A percentile compares a stretch with the other conserved stretches of the same genome.
Conservation (phyloP, 2,113 vertebrate genomes). For the Haliaeetus leucogaster region DNA sequence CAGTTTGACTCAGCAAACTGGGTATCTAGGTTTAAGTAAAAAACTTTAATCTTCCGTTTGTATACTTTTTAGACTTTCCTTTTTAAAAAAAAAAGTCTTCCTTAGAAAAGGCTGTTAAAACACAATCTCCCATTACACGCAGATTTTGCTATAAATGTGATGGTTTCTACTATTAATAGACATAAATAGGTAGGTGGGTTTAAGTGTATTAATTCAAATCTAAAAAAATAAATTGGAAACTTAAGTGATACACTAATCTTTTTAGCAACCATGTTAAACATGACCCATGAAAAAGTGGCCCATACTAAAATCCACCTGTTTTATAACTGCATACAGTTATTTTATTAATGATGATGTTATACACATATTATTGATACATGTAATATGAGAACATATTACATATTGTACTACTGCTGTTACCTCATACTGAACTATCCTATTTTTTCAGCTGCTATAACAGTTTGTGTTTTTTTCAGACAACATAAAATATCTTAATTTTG, state of each 20-base stretch:
- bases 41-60: not conserved
- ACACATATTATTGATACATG: not conserved
- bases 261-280: not conserved
- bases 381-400: not conserved
- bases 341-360: not conserved
- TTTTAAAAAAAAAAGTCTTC: not conserved
- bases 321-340: not conserved
- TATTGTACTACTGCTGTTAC: not conserved
- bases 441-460: not conserved
- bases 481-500: not conserved
- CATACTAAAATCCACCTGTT: not conserved
- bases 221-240: not conserved
- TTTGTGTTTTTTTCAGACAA: not conserved
- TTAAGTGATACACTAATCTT: not conserved
- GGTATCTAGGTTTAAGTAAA: not conserved
- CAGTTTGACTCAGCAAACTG: not conserved
- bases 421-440: not conserved
- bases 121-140: not conserved
- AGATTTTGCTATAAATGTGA: not conserved
- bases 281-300: not conserved
- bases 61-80: not conserved
- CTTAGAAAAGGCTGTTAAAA: not conserved
- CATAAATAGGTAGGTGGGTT: not conserved
- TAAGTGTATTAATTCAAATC: not conserved
- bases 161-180: not conserved